Base-by-base conservation (phyloP, 2,888 invertebrate genomes). In the Malacosoma neustria region DNA sequence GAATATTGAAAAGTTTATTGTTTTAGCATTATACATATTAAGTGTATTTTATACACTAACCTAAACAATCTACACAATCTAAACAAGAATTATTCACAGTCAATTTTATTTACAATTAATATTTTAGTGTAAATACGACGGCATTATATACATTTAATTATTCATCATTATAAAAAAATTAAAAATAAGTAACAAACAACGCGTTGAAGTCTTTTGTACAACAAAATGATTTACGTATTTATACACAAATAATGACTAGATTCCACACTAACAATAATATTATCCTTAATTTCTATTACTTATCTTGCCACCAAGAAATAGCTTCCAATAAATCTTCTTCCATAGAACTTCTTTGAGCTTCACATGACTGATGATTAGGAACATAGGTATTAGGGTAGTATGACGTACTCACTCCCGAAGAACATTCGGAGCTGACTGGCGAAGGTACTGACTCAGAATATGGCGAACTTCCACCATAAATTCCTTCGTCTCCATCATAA, bases 251-350 rank as follows among this genome's bases (percentile, higher is more conserved):
- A 32, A 43, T 64, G 74, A 74, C 73, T 74, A 74, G 73, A 67
- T 22, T 22, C 6, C 9, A 22, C 22, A 49, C 42, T 14, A 30
- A 39, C 36, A 15, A 39, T 36, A 37, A 39, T 38, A 37, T 9
- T 29, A 31, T 14, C 29, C 30, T 29, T 36, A 13, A 39, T 36
- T 36, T 36, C 15, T 35, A 37, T 41, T 66, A 84, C 70, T 88
- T 88, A 58, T 92, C 90, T 61, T 93, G 93, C 93, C 93, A 94
- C 88, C 91, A 92, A 41, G 91, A 90, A 51, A 94, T 93, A 38
- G 91, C 92, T 54, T 96, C 95, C 13, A 96, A 86, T 6, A 96
- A 88, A 48, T 95, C 94, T 62, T 95, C 94, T 55, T 93, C 93
- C 76, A 93, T 91, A 11, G 92, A 89, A 47, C 89, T 91, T 42